Base-by-base conservation (phyloP, 2,888 invertebrate genomes). In the Bombyx huttoni region DNA sequence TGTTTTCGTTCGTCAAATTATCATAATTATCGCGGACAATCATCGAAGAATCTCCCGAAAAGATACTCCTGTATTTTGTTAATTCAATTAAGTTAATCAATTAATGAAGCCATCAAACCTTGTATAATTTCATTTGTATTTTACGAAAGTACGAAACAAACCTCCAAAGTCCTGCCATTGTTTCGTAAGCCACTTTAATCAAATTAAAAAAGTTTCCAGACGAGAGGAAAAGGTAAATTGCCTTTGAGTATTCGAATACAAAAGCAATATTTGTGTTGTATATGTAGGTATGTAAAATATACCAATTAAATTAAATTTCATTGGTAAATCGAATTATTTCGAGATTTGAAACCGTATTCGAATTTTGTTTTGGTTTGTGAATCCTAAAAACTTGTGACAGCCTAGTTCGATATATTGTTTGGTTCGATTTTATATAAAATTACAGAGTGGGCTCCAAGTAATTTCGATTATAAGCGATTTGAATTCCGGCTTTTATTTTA, bases 171-270 rank as follows among this genome's bases (percentile, higher is more conserved):
- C 48, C 40, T n/a, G 7, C 40, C 45, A 45, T 51, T 51, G 51
- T 51, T 48, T 48, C 33, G 9, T 13, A 13, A 24, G 56, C 50
- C 58, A 55, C 57, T 58, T 60, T 54, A 58, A 59, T 63, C 52
- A 61, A 65, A 65, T 66, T 60, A 61, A 59, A 63, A 67, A 67
- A 64, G 59, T 64, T 66, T 60, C 55, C 50, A 51, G 40, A 33
- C 51, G 54, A 58, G 55, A 54, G 55, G 57, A 59, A 61, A 62
- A 63, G 61, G 55, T 56, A 58, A 62, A 67, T 62, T 58, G 58
- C 59, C 51, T 56, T 51, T 50, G 56, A 53, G 51, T 55, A 58
- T 57, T 58, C 59, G 49, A 57, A 40, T 40, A 40, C 40, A 40
- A 40, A 40, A 40, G 7, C 8, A 8, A 51, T 33, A 48, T 45